phyloP scores from a whole-genome alignment of 2,797 vertebrate genomes.

The Parauchenoglanis punctatus region DNA sequence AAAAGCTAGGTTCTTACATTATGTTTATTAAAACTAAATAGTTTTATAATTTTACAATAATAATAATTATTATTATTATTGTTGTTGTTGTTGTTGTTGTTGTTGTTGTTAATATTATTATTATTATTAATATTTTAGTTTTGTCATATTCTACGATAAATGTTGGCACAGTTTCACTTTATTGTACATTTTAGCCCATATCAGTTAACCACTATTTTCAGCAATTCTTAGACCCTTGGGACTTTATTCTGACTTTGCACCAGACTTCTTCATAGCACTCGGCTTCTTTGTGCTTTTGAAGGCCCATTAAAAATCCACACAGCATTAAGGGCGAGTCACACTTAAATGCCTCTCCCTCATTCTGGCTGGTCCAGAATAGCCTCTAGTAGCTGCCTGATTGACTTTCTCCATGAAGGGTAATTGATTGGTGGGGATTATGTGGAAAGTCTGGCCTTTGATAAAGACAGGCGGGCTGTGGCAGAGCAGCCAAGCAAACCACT shows the following conservation, averaged over 20 bases:
- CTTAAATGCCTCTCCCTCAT: slow-evolving; percentile 63
- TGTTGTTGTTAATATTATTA: neutral
- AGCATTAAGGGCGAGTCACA: slow-evolving; percentile 48
- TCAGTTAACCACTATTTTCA: neutral
- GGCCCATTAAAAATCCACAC: slow-evolving; percentile 61
- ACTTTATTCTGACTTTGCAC: slow-evolving; percentile 49
- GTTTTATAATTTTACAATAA: neutral
- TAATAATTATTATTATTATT: neutral
- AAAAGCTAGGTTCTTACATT: neutral
- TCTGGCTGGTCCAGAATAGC: slow-evolving; percentile 61
- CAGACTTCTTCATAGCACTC: slow-evolving; percentile 40
- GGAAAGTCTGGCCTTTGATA: slow-evolving; percentile 65
- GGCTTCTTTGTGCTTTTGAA: slow-evolving; percentile 14
- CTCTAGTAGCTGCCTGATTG: slow-evolving; percentile 61
- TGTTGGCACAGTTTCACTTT: neutral
- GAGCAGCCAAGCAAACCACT: slow-evolving; percentile 54
- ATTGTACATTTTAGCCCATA: neutral
- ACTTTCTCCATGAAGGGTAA: slow-evolving; percentile 73
- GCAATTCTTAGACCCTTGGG: slow-evolving; percentile 24
- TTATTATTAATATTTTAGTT: neutral
- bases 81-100: no score
- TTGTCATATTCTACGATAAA: neutral
- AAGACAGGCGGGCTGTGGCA: slow-evolving; percentile 57
- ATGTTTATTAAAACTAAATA: neutral
- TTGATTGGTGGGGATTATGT: slow-evolving; percentile 76